A percentile compares a stretch with the other conserved stretches of the same genome.
Evolutionary conservation across 2,888 invertebrate genomes (phyloP).

Genomic region (Caenorhabditis macrosperma): DNA sequence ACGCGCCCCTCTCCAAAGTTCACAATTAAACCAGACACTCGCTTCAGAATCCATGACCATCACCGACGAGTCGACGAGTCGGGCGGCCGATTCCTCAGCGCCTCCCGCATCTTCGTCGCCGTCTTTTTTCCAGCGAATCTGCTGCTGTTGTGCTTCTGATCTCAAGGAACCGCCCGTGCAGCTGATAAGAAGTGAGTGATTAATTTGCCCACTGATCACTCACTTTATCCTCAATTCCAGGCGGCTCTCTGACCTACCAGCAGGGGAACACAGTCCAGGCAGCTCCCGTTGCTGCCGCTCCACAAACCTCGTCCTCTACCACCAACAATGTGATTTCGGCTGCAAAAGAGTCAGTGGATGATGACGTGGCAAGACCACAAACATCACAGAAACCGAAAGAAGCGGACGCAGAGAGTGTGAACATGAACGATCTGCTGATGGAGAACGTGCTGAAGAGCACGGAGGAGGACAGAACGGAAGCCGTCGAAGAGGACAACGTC

Average conservation of each 20-base stretch:
- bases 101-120: slow-evolving; percentile 33
- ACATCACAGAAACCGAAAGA: slow-evolving; percentile 21
- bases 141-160: slow-evolving; percentile 40
- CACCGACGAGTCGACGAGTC: slow-evolving; percentile 47
- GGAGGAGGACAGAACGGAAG: slow-evolving; percentile 49
- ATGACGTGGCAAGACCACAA: slow-evolving; percentile 21
- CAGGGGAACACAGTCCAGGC: slow-evolving; percentile 15
- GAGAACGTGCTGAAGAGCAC: slow-evolving; percentile 39
- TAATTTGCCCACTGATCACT: not conserved
- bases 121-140: slow-evolving; percentile 48
- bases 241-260: slow-evolving; percentile 56
- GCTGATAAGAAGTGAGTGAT: slow-evolving; percentile 43
- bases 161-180: slow-evolving; percentile 58
- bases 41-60: slow-evolving; percentile 52
- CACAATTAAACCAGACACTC: slow-evolving; percentile 3
- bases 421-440: slow-evolving; percentile 57
- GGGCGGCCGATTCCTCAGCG: slow-evolving; percentile 17
- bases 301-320: not conserved
- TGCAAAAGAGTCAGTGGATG: slow-evolving; percentile 44
- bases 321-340: slow-evolving; percentile 41
- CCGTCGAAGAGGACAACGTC: slow-evolving; percentile 43
- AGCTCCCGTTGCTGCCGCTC: slow-evolving; percentile 2
- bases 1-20: slow-evolving; percentile 10
- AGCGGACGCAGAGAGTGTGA: slow-evolving; percentile 36
- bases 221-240: slow-evolving; percentile 25